These are phyloP conservation scores for Sebastes reedi DNA, from an alignment of 2,797 vertebrate genomes.

Conservation along the genomic window DNA sequence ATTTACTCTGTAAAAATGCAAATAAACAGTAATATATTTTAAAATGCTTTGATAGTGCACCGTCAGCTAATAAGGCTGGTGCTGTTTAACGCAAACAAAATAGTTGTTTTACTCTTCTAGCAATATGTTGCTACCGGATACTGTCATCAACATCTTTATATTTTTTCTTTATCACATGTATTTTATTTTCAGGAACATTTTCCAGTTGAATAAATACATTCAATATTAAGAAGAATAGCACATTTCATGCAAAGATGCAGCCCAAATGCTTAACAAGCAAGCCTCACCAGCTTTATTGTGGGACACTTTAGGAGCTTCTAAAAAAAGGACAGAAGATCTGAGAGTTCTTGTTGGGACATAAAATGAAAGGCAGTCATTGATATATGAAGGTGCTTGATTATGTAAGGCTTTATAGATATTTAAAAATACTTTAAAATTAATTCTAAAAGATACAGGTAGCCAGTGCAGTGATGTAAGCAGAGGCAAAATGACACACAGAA, in stretches of 20 bases:
- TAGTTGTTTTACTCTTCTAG: background rate
- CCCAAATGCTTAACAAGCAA: background rate
- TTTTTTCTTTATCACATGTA: background rate
- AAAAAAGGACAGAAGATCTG: background rate
- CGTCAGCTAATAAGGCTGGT: background rate
- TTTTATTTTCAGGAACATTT: background rate
- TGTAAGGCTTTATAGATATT: too few species aligned
- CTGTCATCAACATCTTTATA: too few species aligned
- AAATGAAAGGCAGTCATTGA: too few species aligned
- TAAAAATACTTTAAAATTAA: too few species aligned
- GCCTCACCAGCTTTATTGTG: background rate
- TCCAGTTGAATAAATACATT: background rate
- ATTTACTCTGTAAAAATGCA: conserved; percentile 64
- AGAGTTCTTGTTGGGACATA: background rate
- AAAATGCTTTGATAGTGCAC: background rate
- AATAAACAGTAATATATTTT: background rate
- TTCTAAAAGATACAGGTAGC: too few species aligned
- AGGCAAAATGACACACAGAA: background rate
- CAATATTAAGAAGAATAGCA: background rate
- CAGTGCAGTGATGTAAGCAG: too few species aligned
- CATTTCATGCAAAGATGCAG: background rate
- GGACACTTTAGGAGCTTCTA: background rate
- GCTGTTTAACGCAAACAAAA: background rate
- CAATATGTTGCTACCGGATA: background rate
- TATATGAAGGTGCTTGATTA: too few species aligned